A percentile compares a stretch with the other conserved stretches of the same genome.
Conservation (phyloP, 2,113 vertebrate genomes). For the Formicarius rufipectus region DNA sequence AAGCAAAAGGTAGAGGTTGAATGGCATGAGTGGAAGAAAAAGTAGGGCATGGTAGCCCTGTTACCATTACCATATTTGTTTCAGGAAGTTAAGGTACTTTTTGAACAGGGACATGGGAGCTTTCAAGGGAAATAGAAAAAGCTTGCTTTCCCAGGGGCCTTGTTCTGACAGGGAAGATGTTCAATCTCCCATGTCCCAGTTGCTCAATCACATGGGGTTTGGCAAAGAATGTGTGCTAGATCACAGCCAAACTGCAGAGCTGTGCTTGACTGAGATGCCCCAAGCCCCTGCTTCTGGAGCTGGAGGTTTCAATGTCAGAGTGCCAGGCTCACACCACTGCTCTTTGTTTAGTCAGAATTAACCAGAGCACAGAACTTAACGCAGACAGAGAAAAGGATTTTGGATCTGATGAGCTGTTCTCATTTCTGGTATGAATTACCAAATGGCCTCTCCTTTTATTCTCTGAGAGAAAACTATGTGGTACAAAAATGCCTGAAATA, state of each 20-base stretch:
- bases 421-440: not conserved
- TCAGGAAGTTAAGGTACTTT: not conserved
- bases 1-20: constrained; percentile 22
- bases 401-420: not conserved
- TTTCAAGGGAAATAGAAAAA: not conserved
- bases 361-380: not conserved
- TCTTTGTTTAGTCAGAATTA: not conserved
- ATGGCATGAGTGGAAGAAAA: not conserved
- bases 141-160: not conserved
- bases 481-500: not conserved
- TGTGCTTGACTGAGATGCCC: not conserved
- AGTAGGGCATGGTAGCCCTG: not conserved
- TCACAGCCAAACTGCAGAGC: not conserved
- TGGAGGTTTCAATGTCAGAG: not conserved
- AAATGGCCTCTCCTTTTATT: not conserved
- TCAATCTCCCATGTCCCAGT: not conserved
- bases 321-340: not conserved
- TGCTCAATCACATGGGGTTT: not conserved
- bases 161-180: not conserved
- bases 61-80: not conserved
- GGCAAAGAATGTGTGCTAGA: not conserved
- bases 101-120: not conserved
- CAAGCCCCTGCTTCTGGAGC: not conserved
- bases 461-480: not conserved
- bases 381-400: not conserved